Base-by-base conservation (phyloP, 1,140 invertebrate species). In the Hesperophylax magnus region DNA sequence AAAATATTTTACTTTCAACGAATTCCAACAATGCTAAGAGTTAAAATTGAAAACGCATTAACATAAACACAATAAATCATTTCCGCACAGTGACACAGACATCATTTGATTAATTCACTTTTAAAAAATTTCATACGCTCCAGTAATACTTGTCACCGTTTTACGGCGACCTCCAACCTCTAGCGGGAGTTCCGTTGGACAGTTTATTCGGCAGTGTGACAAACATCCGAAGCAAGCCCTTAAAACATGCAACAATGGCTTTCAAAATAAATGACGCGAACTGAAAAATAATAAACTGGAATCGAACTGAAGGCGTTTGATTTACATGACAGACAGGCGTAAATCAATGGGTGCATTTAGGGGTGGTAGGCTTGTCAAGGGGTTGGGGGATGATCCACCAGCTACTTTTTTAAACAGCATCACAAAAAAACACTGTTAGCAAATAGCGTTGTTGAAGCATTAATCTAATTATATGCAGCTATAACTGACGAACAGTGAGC, bases 281-380 rank as follows among this genome's bases (percentile, higher is more conserved):
- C 69, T 61, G 39, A 80, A 79, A 75, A 80, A 80, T 65, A 80
- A 80, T 80, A 80, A 80, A 80, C 58, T 65, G 71, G 58, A 65
- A 75, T 67, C 78, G 71, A 54, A 63, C 34, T 15, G 52, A 34
- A 54, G 18, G 71, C 69, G 53, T 79, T 79, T 79, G 78, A 80
- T 75, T 80, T 80, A 80, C 54, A 80, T 80, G 78, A 80, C 60
- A 76, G 78, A 80, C 78, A 80, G 20, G 71, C 78, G 78, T 79
- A 18, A 75, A 58, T 67, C 74, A 76, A 34, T 34, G 65, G 65
- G 65, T 69, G 65, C 58, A 22, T 20, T 69, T 31, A 4, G 27
- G 63, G 17, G 34, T 18, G 34, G 31, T 18, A 61, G 39, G 6
- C 1, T 47, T 61, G 20, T 61, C 24, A 24, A 24, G 14, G 60